Evolutionary conservation across 1,140 invertebrate genomes (phyloP).

Genomic region (Apis mellifera): DNA sequence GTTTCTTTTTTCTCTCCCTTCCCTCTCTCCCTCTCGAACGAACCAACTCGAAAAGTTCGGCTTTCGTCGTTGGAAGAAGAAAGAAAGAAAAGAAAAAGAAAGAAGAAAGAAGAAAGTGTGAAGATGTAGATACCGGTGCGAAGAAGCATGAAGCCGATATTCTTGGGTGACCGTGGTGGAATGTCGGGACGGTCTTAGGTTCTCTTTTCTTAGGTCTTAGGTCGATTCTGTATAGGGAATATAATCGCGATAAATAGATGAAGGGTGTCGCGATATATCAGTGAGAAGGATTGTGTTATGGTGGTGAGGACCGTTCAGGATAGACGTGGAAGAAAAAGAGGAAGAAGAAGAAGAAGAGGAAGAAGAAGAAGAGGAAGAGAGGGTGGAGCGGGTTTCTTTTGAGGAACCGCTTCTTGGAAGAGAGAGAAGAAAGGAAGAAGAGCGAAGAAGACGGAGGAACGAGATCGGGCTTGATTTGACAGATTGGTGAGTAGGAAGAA

Average conservation of each 20-base stretch:
- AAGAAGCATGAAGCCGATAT: neutral
- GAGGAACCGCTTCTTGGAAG: neutral
- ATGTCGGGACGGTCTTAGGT: neutral
- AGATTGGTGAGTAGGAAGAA: slow-evolving; percentile 50
- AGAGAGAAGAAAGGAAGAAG: neutral
- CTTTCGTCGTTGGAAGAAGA: neutral
- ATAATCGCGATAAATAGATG: neutral
- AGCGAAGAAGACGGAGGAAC: neutral
- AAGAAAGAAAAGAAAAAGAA: neutral
- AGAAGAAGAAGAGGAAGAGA: slow-evolving; percentile 24
- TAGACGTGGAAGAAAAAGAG: slow-evolving; percentile 47
- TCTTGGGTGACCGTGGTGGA: slow-evolving; percentile 9
- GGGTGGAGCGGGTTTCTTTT: neutral
- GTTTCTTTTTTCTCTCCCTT: no score
- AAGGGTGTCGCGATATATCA: slow-evolving; percentile 12
- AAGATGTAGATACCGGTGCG: neutral
- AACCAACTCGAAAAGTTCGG: neutral
- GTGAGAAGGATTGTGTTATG: slow-evolving; percentile 55
- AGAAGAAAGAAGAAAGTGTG: neutral
- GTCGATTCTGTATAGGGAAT: neutral
- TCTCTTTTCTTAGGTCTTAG: neutral
- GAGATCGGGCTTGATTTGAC: slow-evolving; percentile 20
- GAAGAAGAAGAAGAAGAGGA: slow-evolving; percentile 37
- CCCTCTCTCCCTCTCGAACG: no score
- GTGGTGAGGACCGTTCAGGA: slow-evolving; percentile 54